Conservation (phyloP, 2,113 vertebrate species). For the Arenaria interpres region DNA sequence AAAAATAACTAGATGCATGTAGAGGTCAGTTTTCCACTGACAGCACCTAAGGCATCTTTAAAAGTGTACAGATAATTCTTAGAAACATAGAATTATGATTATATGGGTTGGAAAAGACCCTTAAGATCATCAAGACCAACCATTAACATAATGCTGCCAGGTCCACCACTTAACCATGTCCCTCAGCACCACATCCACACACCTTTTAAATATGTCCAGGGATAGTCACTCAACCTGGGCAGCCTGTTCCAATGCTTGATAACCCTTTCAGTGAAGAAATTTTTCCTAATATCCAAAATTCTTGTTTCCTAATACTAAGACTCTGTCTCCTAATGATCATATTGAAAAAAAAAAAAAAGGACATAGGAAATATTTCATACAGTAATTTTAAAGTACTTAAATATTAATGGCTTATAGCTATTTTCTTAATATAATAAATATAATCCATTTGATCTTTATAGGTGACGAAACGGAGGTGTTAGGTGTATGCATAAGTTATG, state of each 20-base stretch:
- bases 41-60: neutral
- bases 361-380: neutral
- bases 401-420: neutral
- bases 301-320: neutral
- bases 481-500: neutral
- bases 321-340: neutral
- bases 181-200: fast-evolving
- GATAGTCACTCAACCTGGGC: neutral
- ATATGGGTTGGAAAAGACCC: neutral
- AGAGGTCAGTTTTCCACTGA: neutral
- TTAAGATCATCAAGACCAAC: neutral
- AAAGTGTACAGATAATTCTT: neutral
- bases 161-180: no score
- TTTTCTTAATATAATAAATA: neutral
- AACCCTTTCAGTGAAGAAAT: neutral
- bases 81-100: neutral
- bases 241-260: neutral
- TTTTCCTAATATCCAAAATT: neutral
- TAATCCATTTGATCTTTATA: neutral
- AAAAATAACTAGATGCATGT: neutral
- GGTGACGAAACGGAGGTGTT: neutral
- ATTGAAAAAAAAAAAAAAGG: neutral
- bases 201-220: neutral
- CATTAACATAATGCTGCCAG: neutral
- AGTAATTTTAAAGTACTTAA: neutral